These are phyloP conservation scores for Albula glossodonta DNA, from an alignment of 2,113 vertebrate genomes.

Conservation along the genomic window DNA sequence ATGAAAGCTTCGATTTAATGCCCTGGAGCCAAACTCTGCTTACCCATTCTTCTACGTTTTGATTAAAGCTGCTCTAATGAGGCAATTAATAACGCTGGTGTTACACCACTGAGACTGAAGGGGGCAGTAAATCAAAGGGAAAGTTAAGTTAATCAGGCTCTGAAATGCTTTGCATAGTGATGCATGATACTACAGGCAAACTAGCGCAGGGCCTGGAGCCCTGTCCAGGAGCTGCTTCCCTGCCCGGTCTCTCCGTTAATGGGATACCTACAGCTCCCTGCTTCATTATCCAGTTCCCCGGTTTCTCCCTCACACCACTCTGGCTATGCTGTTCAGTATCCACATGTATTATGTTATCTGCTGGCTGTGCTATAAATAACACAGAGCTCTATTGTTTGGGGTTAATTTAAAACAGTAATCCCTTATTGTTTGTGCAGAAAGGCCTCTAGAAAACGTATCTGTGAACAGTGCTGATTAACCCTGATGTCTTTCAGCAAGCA, in stretches of 20 bases:
- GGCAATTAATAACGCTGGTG: not conserved
- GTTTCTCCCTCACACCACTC: not conserved
- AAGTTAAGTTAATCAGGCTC: not conserved
- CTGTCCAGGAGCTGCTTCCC: not conserved
- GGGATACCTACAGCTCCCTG: not conserved
- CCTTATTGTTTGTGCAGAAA: not conserved
- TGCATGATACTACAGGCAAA: not conserved
- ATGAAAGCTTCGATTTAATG: not conserved
- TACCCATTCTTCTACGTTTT: not conserved
- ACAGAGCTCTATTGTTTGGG: not conserved
- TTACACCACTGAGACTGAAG: not conserved
- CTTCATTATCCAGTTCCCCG: not conserved
- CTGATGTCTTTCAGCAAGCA: not conserved
- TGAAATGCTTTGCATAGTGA: not conserved
- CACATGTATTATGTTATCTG: not conserved
- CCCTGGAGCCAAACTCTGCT: not conserved
- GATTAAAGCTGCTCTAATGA: not conserved
- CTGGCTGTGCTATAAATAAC: not conserved
- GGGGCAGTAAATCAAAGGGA: not conserved
- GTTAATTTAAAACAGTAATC: not conserved
- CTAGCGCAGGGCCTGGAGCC: not conserved
- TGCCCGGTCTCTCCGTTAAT: not conserved
- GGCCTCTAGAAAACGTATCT: not conserved
- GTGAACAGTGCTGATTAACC: not conserved
- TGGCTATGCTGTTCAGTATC: not conserved